Base-by-base conservation (phyloP, 2,888 invertebrate genomes). In the Brachyptera putata region DNA sequence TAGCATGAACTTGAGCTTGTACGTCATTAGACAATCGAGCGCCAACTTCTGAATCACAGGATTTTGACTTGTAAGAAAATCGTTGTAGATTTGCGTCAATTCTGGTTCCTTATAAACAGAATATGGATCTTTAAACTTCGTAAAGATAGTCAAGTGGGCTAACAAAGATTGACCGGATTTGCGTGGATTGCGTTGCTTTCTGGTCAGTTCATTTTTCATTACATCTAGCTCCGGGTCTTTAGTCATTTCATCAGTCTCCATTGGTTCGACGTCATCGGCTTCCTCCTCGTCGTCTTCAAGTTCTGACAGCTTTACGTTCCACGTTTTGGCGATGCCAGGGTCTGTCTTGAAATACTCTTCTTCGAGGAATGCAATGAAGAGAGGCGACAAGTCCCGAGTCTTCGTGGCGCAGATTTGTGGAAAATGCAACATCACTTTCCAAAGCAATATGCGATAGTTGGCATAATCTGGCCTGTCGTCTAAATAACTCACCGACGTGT, bases 1-100 rank as follows among this genome's bases (percentile, higher is more conserved):
- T 0, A 77, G 72, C 5, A 96, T 71, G 69, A 84, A 86, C 70
- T 89, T 89, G 65, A 85, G 83, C 72, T 90, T 92, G 74, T 95
- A 97, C 0, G 89, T 85, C 68, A 92, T 77, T 1, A 98, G 74
- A 72, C 95, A 97, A 70, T 90, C 88, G 39, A 98, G 75, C 0
- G 95, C 91, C 56, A 84, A 81, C 72, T 87, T 91, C 74, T 97
- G 97, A 4, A 97, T 78, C 0, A 84, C 83, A 0, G 85, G 74
- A 73, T 90, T 89, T 68, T 86, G 86, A 63, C 91, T 86, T 49
- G 86, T 83, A 7, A 98, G 73, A 56, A 97, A 81, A 70, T 95
- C 87, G 71, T 86, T 79, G 69, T 86, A 91, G n/a, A 89, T 79
- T 61, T 82, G 83, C 70, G 82, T 82, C 62, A 97, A 78, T 65